Conservation (phyloP, 2,888 invertebrate genomes). For the Lasioglossum figueresi region DNA sequence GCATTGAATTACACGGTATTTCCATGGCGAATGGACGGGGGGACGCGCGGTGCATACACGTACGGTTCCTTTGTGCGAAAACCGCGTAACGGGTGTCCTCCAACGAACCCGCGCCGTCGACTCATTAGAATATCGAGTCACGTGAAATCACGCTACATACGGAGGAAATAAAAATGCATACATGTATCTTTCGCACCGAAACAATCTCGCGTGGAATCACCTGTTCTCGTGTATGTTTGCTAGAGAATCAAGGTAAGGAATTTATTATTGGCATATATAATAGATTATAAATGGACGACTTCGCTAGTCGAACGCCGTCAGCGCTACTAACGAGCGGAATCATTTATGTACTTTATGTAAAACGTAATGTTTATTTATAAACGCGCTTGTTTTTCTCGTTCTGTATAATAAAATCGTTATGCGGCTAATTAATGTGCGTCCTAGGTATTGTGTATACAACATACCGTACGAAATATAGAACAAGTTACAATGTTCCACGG, state of each 20-base stretch:
- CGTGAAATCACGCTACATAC: no score
- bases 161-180: no score
- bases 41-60: constrained; percentile 68
- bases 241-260: no score
- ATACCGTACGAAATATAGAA: not conserved
- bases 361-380: not conserved
- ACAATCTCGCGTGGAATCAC: no score
- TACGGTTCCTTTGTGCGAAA: constrained; percentile 74
- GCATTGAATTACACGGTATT: constrained; percentile 76
- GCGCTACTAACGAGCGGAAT: not conserved
- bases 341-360: not conserved
- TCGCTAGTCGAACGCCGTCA: not conserved
- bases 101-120: not conserved
- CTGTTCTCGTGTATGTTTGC: no score
- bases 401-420: not conserved
- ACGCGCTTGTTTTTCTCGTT: not conserved
- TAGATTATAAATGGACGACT: no score
- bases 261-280: no score
- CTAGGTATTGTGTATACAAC: not conserved
- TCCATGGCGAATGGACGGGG: constrained; percentile 76
- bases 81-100: constrained; percentile 67
- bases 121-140: not conserved
- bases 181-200: no score
- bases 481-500: not conserved
- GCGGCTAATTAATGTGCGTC: not conserved